Evolutionary conservation across 1,140 invertebrate genomes (phyloP).

Genomic region (Drosophila bocki): DNA sequence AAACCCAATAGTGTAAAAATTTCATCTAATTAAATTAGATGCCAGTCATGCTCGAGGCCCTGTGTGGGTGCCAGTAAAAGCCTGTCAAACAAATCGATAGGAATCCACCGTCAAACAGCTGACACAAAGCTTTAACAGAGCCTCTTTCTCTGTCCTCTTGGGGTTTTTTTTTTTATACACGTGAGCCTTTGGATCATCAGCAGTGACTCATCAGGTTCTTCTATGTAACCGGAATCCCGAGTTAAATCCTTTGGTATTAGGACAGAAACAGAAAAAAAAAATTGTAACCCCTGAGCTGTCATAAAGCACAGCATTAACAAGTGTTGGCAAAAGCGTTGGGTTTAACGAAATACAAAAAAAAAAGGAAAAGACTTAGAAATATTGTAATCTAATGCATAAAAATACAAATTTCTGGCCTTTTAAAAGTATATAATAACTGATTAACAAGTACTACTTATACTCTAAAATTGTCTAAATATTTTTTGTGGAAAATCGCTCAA

Average conservation of each 20-base stretch:
- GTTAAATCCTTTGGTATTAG: constrained; percentile 1
- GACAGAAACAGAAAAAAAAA: constrained; percentile 1
- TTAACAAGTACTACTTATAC: not conserved
- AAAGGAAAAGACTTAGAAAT: not conserved
- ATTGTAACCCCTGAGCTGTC: not conserved
- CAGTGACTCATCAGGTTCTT: constrained; percentile 39
- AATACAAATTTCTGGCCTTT: too few species aligned
- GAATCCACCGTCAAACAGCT: constrained; percentile 50
- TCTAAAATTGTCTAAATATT: not conserved
- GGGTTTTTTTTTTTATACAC: not conserved
- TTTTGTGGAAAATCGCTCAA: too few species aligned
- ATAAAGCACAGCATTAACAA: constrained; percentile 3
- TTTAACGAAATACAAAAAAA: not conserved
- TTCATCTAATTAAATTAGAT: constrained; percentile 76
- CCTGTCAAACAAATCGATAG: constrained; percentile 77
- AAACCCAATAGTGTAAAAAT: constrained; percentile 64
- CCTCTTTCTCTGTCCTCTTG: constrained; percentile 3
- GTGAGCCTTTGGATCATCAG: constrained; percentile 25
- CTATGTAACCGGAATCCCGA: constrained; percentile 9
- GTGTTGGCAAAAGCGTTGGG: not conserved
- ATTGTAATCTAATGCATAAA: not conserved
- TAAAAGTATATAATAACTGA: not conserved
- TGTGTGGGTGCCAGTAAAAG: constrained; percentile 57
- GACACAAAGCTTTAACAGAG: constrained; percentile 34
- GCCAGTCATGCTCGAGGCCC: constrained; percentile 59